Evolutionary conservation across 1,140 invertebrate genomes (phyloP).

Genomic region (Monomorium pharaonis): DNA sequence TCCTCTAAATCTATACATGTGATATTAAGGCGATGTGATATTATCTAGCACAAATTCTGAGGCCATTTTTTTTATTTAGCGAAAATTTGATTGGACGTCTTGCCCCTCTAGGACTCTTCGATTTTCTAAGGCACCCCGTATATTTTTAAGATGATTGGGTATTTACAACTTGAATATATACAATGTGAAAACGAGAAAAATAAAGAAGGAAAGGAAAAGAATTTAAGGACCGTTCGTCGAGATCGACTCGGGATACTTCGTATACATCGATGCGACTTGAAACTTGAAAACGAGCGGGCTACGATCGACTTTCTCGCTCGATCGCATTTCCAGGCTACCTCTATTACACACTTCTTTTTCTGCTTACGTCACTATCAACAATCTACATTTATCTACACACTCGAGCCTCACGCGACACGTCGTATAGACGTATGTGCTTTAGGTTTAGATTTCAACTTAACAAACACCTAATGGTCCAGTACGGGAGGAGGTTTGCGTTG

Average conservation of each 20-base stretch:
- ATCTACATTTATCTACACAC: slow-evolving; percentile 71
- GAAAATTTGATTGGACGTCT: slow-evolving; percentile 28
- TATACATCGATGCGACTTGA: slow-evolving; percentile 3
- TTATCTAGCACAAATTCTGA: background rate
- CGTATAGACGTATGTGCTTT: slow-evolving; percentile 48
- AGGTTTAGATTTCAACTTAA: slow-evolving; percentile 73
- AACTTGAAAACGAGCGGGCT: slow-evolving; percentile 45
- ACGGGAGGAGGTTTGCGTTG: slow-evolving; percentile 68
- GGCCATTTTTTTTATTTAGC: slow-evolving; percentile 2
- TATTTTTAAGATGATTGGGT: background rate
- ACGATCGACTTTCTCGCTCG: slow-evolving; percentile 39
- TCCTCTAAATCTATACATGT: background rate
- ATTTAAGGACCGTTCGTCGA: background rate
- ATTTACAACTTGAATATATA: slow-evolving; percentile 20
- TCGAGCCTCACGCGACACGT: slow-evolving; percentile 61
- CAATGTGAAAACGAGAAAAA: background rate
- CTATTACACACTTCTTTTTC: slow-evolving; percentile 34
- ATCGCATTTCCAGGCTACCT: slow-evolving; percentile 39
- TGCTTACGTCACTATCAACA: slow-evolving; percentile 64
- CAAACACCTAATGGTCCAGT: slow-evolving; percentile 76
- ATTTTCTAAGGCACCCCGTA: slow-evolving; percentile 20
- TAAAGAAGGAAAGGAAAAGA: background rate
- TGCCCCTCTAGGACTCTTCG: background rate
- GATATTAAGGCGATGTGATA: background rate
- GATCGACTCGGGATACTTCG: slow-evolving; percentile 11